These are phyloP conservation scores for Ceyx erithaca DNA, from an alignment of 2,797 vertebrate species.

Conservation along the genomic window DNA sequence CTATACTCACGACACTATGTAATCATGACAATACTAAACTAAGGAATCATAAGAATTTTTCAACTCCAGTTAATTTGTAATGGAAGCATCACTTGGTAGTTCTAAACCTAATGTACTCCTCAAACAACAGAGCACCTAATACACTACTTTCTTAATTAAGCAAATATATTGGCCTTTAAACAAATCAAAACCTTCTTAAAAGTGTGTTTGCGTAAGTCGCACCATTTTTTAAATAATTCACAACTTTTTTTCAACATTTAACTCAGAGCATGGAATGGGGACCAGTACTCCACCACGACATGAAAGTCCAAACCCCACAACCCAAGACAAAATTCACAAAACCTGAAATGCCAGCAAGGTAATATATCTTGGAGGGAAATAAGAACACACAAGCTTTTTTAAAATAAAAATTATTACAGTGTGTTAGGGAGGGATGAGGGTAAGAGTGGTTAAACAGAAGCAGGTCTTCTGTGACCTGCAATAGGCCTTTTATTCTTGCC, in stretches of 20 bases:
- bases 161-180: neutral
- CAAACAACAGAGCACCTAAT: neutral
- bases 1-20: neutral
- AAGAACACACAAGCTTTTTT: neutral
- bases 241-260: neutral
- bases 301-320: neutral
- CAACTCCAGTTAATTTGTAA: neutral
- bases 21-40: neutral
- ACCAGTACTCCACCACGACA: neutral
- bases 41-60: neutral
- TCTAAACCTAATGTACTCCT: neutral
- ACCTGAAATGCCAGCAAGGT: neutral
- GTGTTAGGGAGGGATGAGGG: neutral
- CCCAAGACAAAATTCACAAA: neutral
- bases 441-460: neutral
- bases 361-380: neutral
- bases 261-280: accelerated
- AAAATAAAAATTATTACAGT: neutral
- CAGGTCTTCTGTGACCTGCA: neutral
- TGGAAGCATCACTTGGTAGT: neutral
- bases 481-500: neutral
- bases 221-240: neutral
- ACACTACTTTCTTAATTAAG: neutral
- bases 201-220: neutral
- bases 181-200: neutral